Base-by-base conservation (phyloP, 2,113 vertebrate genomes). In the Dicrurus megarhynchus region DNA sequence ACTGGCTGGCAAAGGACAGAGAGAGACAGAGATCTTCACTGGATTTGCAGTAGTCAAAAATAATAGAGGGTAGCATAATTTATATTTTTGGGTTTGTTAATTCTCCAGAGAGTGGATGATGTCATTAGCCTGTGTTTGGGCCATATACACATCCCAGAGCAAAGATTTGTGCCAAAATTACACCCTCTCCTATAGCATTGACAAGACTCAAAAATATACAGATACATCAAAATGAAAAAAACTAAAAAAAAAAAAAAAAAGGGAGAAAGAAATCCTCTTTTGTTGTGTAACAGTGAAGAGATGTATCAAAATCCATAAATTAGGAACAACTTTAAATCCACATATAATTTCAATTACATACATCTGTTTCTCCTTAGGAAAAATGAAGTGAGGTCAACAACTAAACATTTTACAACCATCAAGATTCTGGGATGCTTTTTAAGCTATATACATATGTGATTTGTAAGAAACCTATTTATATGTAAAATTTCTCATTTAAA, bases 291-390 rank as follows among this genome's bases (percentile, higher is more conserved):
- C 84, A 86, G 42, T 73, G 68, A 81, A 90, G 79, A 77, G 39
- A 78, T 89, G 44, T 85, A 91, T 91, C 39, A 86, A 85, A 87
- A 83, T 89, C 83, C 74, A 92, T 96, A 92, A 94, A 94, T 94
- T 75, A 96, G 60, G 52, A 79, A 53, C 32, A 92, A 90, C 69
- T 78, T 96, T 78, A 92, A 92, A 94, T 89, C 90, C 93, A 94
- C 77, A 90, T 91, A 79, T 91, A 81, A 92, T 93, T 95, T 97
- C 91, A 93, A 75, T 96, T 95, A 93, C 69, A 89, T 56, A 63
- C 96, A 97, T 95, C 95, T 97, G 95, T 96, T 95, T 97, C 95
- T 94, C 84, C 89, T 95, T 87, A 84, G 92, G 60, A 96, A 83
- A 50, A 93, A 89, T 70, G 79, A 87, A 89, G 79, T 79, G 73